Conservation (phyloP, 2,888 invertebrate genomes). For the Drosophila mulleri region DNA sequence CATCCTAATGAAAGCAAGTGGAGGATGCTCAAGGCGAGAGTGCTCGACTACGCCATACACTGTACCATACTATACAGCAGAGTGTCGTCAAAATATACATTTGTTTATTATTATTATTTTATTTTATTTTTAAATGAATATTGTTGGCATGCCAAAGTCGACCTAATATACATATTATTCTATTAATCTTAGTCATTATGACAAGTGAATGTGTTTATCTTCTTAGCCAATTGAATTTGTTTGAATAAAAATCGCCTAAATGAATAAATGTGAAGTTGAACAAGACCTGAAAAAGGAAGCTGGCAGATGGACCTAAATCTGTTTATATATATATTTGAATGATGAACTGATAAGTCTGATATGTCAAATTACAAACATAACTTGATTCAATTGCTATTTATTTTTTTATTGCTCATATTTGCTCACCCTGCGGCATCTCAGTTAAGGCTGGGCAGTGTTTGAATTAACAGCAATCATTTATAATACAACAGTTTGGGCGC, state of each 20-base stretch:
- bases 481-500: slow-evolving; percentile 17
- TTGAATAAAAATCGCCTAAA: too few relatives aligned
- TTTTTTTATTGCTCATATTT: background rate
- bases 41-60: background rate
- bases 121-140: background rate
- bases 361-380: background rate
- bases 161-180: too few relatives aligned
- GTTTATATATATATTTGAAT: too few relatives aligned
- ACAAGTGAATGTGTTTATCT: background rate
- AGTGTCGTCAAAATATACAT: background rate
- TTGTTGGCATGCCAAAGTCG: background rate
- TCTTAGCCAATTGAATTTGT: background rate
- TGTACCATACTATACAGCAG: background rate
- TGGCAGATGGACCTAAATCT: too few relatives aligned
- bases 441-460: background rate
- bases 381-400: background rate
- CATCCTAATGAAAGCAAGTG: slow-evolving; percentile 52
- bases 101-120: too few relatives aligned
- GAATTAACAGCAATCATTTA: slow-evolving; percentile 22
- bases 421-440: background rate
- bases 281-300: background rate
- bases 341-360: too few relatives aligned
- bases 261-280: background rate
- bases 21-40: background rate
- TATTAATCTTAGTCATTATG: background rate